phyloP scores from a whole-genome alignment of 92 coral and sea anemone genomes.

The Actinernus sp. region DNA sequence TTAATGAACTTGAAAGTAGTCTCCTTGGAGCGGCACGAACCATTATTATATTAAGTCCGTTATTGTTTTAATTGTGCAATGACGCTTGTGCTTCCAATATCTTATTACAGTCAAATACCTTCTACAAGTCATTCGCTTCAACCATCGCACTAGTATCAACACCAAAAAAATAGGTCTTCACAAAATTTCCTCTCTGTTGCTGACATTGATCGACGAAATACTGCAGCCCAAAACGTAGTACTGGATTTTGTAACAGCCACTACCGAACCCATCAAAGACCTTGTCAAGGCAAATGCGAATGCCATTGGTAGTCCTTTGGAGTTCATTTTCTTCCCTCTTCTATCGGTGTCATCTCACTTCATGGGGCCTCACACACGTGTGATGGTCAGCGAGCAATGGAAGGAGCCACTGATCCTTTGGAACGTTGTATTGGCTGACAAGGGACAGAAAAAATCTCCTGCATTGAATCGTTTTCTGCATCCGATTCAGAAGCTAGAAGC shows the following conservation, averaged over 20 bases:
- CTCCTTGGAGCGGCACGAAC: too few species aligned
- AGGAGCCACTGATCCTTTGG: slow-evolving; percentile 72
- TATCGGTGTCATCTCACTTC: slow-evolving; percentile 52
- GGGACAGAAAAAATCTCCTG: slow-evolving; percentile 71
- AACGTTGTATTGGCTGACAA: slow-evolving; percentile 62
- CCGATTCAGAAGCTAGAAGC: slow-evolving; percentile 38
- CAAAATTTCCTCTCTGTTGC: slow-evolving; percentile 17
- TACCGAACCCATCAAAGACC: slow-evolving; percentile 12
- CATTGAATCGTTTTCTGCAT: slow-evolving; percentile 41
- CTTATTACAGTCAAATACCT: too few species aligned
- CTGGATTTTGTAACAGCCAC: slow-evolving; percentile 23
- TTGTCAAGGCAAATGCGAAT: slow-evolving; percentile 55
- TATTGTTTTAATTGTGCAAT: too few species aligned
- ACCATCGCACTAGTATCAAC: too few species aligned
- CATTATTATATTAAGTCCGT: too few species aligned
- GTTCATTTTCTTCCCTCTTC: slow-evolving; percentile 54
- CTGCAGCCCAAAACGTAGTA: slow-evolving; percentile 37
- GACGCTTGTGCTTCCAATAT: too few species aligned
- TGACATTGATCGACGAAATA: slow-evolving; percentile 39
- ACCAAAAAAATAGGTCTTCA: too few species aligned
- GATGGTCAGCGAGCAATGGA: slow-evolving; percentile 40
- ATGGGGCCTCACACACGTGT: slow-evolving; percentile 55
- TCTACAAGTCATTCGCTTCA: too few species aligned
- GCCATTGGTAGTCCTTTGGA: slow-evolving; percentile 68
- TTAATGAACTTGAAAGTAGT: too few species aligned